Evolutionary conservation across 2,113 vertebrate genomes (phyloP).

Genomic region (Scalopus aquaticus): DNA sequence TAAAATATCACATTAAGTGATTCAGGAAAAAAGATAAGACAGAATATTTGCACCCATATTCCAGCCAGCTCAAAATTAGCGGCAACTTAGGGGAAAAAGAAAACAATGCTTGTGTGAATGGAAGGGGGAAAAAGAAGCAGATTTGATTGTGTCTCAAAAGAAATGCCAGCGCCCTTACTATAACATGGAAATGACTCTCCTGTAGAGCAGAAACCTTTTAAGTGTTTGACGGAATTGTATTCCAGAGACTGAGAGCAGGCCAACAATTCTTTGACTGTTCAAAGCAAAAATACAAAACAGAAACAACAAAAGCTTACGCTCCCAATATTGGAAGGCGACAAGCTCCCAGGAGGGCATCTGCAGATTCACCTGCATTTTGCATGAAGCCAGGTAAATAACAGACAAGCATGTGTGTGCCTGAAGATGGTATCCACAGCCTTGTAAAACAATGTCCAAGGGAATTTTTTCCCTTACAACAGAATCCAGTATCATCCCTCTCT

Average conservation of each 20-base stretch:
- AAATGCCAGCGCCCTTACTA: neutral
- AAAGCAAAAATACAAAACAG: neutral
- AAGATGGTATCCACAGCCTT: neutral
- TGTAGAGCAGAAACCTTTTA: neutral
- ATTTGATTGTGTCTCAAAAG: neutral
- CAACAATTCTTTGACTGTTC: neutral
- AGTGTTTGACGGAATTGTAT: neutral
- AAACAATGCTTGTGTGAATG: neutral
- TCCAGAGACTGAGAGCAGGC: neutral
- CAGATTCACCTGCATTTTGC: neutral
- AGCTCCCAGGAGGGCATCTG: neutral
- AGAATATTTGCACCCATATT: neutral
- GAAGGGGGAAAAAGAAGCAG: neutral
- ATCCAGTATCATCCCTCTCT: neutral
- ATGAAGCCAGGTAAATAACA: neutral
- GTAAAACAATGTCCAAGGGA: neutral
- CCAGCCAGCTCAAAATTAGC: neutral
- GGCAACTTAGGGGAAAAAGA: neutral
- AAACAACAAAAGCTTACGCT: neutral
- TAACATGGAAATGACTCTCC: neutral
- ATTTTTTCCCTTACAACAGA: neutral
- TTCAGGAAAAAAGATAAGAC: neutral
- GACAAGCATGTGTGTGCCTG: neutral
- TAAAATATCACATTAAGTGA: neutral
- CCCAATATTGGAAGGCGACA: neutral